Evolutionary conservation across 2,888 invertebrate genomes (phyloP), one percentile per base, ranked within the genome.

Genomic region (Protophormia terraenovae): DNA sequence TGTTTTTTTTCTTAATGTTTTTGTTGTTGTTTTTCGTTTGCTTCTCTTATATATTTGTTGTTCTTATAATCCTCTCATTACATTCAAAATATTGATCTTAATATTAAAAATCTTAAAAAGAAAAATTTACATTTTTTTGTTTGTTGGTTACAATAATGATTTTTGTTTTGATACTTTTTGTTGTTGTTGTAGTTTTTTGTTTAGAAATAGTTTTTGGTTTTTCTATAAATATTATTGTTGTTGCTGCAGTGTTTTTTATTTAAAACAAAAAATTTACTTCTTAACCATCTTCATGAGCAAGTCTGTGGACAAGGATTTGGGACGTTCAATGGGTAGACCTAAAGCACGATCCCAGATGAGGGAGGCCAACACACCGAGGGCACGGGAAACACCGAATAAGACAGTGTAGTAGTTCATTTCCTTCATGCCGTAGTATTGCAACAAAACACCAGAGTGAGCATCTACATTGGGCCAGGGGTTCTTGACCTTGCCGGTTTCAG

Each of bases 381-480:
- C 97, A 89, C 97, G 95, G 0, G 97, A 97, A 8, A 97, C 97
- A 84, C 97, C 97, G 92, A 98, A 97, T 89, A 98, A 93, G 8
- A 97, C 97, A 47, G 97, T 98, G 94, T 98, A 98, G 93, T 96
- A 97, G 92, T 96, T 96, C 96, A 97, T 97, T 93, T 97, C 97
- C 90, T 94, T 97, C 95, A 97, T 94, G 88, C 96, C 97, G 90
- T 96, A 97, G 93, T 97, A 96, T 94, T 96, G 96, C 77, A 97
- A 93, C 72, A 97, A 93, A 24, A 96, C 97, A 87, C 97, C 97
- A 86, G 97, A 97, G 93, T 97, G 97, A 78, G 97, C 97, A 92
- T 98, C 97, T 89, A 98, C 97, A 93, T 98, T 97, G 87, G 97
- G 97, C 97, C 97, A 98, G 85, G 97, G 97, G 94, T 97, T 97